Conservation (phyloP, 2,113 vertebrate species). For the Centropus bengalensis region DNA sequence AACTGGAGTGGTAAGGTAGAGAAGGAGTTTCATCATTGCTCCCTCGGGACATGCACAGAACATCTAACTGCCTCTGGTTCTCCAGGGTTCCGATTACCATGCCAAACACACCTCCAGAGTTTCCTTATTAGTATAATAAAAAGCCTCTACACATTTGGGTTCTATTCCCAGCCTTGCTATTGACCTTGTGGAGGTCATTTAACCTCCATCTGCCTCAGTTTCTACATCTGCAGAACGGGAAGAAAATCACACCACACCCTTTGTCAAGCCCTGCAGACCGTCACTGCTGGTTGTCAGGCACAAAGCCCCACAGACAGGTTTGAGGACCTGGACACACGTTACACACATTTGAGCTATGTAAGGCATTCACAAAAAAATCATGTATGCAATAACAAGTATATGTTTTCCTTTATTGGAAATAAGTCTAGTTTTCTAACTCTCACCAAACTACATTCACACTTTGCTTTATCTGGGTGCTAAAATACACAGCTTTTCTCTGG, state of each 20-base stretch:
- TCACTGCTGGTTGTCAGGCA: not conserved
- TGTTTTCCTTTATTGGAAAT: not conserved
- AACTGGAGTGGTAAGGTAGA: constrained; percentile 52
- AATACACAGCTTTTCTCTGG: not conserved
- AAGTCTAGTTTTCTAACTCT: not conserved
- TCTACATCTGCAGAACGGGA: constrained; percentile 27
- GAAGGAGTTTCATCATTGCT: constrained; percentile 80
- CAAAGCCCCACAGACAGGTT: not conserved
- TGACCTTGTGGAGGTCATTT: constrained; percentile 68
- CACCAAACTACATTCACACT: not conserved
- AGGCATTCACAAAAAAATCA: not conserved
- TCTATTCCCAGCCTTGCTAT: constrained; percentile 66
- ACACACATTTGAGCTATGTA: not conserved
- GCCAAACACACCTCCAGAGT: constrained; percentile 66
- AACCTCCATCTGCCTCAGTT: constrained; percentile 67
- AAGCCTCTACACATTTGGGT: constrained; percentile 61
- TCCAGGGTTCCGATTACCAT: constrained; percentile 70
- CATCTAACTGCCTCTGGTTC: constrained; percentile 23
- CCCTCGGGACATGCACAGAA: constrained; percentile 60
- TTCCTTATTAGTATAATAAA: constrained; percentile 75
- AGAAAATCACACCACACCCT: not conserved
- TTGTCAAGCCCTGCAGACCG: not conserved
- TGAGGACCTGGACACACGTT: not conserved
- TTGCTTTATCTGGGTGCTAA: not conserved
- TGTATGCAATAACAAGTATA: not conserved